Percentiles rank a stretch among this genome's conserved stretches.
Conservation (phyloP, 2,113 vertebrate genomes). For the Ceyx margarethae region DNA sequence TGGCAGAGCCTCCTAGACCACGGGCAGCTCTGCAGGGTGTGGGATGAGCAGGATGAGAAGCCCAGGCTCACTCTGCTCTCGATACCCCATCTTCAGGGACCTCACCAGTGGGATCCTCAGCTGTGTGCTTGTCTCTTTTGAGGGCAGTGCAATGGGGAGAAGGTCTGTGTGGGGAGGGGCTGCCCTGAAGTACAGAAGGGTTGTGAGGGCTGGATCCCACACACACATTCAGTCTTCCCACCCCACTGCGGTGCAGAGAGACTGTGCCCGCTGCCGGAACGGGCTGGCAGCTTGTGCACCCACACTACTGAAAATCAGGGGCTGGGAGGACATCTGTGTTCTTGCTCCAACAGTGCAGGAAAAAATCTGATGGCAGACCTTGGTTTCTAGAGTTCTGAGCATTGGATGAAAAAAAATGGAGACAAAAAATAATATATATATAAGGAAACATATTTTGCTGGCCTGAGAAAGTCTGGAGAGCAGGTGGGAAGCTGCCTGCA, state of each 20-base stretch:
- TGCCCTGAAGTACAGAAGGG: not conserved
- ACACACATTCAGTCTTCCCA: not conserved
- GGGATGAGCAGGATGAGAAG: not conserved
- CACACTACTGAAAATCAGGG: not conserved
- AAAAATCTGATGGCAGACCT: fast-evolving
- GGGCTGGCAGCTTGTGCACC: not conserved
- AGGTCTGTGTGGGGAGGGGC: not conserved
- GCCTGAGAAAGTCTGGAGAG: not conserved
- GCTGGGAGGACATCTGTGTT: not conserved
- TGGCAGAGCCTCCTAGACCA: not conserved
- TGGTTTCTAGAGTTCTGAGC: not conserved
- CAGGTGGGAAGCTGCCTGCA: conserved; percentile 19
- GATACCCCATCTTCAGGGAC: not conserved
- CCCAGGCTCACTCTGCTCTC: not conserved
- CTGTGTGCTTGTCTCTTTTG: not conserved
- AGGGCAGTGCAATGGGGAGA: not conserved
- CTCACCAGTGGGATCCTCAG: not conserved
- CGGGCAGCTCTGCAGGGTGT: not conserved
- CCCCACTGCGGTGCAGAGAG: fast-evolving
- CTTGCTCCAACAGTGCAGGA: not conserved
- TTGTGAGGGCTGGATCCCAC: not conserved
- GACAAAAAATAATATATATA: too few relatives aligned
- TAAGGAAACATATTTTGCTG: not conserved
- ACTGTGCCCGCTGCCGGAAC: fast-evolving
- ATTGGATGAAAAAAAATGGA: not conserved